Conservation (phyloP, 2,797 vertebrate genomes). For the Spheniscus humboldti region DNA sequence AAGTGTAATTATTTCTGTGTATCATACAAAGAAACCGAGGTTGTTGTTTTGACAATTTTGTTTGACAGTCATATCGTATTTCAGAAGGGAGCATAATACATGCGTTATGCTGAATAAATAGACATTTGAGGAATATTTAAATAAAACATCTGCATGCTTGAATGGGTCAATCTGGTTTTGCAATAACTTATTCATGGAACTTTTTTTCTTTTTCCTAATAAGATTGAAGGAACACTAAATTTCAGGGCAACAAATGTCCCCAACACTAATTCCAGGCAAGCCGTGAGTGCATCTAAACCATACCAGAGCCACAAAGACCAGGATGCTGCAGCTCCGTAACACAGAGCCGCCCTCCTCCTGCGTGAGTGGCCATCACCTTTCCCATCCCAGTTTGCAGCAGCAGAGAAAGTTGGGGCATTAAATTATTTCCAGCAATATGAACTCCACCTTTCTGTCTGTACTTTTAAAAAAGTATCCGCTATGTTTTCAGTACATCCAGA, state of each 20-base stretch:
- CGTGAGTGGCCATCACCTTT: neutral
- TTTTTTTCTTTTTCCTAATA: neutral
- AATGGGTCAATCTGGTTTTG: constrained; percentile 71
- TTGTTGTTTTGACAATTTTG: constrained; percentile 79
- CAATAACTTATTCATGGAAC: constrained; percentile 55
- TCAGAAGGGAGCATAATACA: constrained; percentile 77
- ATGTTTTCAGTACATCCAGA: neutral
- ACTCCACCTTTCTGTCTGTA: neutral
- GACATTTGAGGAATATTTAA: constrained; percentile 80
- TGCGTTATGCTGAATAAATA: constrained; percentile 80
- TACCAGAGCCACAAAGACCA: neutral
- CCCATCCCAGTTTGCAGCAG: neutral
- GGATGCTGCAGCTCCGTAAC: neutral
- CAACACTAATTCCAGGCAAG: neutral
- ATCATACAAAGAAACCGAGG: constrained; percentile 79
- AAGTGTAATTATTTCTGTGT: constrained; percentile 86
- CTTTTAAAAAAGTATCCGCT: neutral
- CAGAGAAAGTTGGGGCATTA: neutral
- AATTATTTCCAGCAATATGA: neutral
- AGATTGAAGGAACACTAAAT: neutral
- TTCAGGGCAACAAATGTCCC: neutral
- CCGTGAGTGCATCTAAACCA: neutral
- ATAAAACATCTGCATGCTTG: constrained; percentile 85
- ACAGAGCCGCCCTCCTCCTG: neutral
- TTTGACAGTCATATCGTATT: constrained; percentile 76